Conservation (phyloP, 2,888 invertebrate genomes). For the Agrotis ipsilon region DNA sequence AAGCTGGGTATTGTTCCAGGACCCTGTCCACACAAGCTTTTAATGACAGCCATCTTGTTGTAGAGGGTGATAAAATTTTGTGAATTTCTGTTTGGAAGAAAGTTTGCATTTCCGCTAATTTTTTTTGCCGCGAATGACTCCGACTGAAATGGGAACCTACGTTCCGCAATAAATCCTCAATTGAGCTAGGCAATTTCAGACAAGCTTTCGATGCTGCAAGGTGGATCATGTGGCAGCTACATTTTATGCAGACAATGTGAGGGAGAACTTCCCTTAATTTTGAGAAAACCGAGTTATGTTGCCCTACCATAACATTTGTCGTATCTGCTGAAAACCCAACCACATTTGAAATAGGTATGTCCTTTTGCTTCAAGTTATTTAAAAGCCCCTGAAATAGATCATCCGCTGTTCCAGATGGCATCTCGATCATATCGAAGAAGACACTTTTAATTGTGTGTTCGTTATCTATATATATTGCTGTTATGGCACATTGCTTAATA, state of each 20-base stretch:
- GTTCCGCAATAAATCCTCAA: conserved; percentile 6
- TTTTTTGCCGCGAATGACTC: neutral
- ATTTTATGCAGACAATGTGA: conserved; percentile 6
- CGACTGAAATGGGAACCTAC: conserved; percentile 5
- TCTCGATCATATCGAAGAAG: conserved; percentile 24
- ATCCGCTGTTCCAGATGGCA: conserved; percentile 14
- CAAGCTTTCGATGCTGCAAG: conserved; percentile 4
- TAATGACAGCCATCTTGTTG: conserved; percentile 15
- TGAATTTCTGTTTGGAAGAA: conserved; percentile 1
- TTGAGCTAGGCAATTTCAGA: conserved; percentile 2
- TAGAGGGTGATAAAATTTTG: conserved; percentile 7
- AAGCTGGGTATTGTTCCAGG: conserved; percentile 11
- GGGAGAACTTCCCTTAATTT: neutral
- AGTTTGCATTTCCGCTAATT: conserved; percentile 1
- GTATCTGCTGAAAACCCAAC: conserved; percentile 14
- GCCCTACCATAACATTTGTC: conserved; percentile 1
- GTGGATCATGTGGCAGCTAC: conserved; percentile 13
- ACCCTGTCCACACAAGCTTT: conserved; percentile 8
- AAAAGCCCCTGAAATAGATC: conserved; percentile 17
- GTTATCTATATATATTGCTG: conserved; percentile 17
- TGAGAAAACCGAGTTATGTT: neutral
- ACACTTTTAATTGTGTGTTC: conserved; percentile 18
- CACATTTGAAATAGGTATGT: conserved; percentile 14
- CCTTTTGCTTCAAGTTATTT: conserved; percentile 14
- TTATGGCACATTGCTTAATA: conserved; percentile 25